Base-by-base conservation (phyloP, 2,888 invertebrate genomes). In the Nymphalis c-album region DNA sequence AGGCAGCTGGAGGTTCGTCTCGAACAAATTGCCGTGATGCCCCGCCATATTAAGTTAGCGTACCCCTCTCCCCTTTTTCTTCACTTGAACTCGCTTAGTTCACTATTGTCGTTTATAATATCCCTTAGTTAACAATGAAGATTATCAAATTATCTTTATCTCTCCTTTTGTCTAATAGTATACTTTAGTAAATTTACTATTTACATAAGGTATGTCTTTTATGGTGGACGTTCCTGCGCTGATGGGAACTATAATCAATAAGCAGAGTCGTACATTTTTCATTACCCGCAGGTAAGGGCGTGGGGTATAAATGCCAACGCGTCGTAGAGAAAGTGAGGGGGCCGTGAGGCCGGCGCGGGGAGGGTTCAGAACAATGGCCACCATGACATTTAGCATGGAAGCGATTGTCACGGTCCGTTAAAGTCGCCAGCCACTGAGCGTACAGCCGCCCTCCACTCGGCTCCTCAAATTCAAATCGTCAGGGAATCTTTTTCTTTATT, bases 301-400 rank as follows among this genome's bases (percentile, higher is more conserved):
- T 79, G 84, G 81, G 82, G 80, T 75, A 83, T 85, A 88, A 91
- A 90, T 90, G 87, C 85, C 89, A 88, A 83, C 83, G 80, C 84
- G 85, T 76, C 84, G 85, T 76, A 80, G 82, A 82, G 82, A 80
- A 84, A 80, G 78, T 76, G 73, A 76, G 83, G 83, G 83, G 85
- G 82, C 74, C 61, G 74, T 70, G 75, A 72, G 77, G 76, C 76
- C 79, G 79, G 76, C 78, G 72, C 76, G 77, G 75, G 79, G 74
- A 77, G 76, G 71, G 74, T 74, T 71, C 73, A 85, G 88, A 91
- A 91, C 92, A 92, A 91, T 91, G 83, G 88, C 88, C 84, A 90
- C 89, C 90, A 87, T 92, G 92, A 91, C 91, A 92, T 92, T 91
- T 91, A 91, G 88, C 88, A 90, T 90, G 90, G 90, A 90, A 89